phyloP scores from a whole-genome alignment of 2,888 invertebrate genomes.

The Eupeodes luniger region DNA sequence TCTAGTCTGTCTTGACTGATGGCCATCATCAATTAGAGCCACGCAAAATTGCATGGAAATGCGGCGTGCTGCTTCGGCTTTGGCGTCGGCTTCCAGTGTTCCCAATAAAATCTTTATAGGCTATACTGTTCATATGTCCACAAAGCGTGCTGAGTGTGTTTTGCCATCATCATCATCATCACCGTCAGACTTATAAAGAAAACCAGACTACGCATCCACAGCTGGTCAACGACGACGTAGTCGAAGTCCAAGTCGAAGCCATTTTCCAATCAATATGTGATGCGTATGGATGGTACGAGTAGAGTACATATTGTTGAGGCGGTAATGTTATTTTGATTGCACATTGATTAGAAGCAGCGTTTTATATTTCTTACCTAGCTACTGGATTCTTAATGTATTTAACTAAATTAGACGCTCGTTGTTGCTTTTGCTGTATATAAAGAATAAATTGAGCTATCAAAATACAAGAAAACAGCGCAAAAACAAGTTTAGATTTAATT shows the following conservation, averaged over 20 bases:
- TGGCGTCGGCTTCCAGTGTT: constrained; percentile 19
- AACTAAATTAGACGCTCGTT: constrained; percentile 39
- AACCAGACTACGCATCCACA: constrained; percentile 32
- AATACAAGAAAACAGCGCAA: constrained; percentile 13
- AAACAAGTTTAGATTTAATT: constrained; percentile 10
- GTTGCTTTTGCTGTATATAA: constrained; percentile 19
- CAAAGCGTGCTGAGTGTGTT: not conserved
- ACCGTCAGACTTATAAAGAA: not conserved
- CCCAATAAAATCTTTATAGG: constrained; percentile 23
- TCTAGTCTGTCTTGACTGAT: constrained; percentile 16
- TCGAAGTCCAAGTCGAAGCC: too few relatives aligned
- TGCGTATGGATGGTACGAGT: not conserved
- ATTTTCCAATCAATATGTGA: constrained; percentile 28
- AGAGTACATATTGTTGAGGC: not conserved
- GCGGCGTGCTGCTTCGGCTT: not conserved
- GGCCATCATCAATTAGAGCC: constrained; percentile 43
- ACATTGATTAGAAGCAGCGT: constrained; percentile 42
- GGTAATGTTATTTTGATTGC: constrained; percentile 55
- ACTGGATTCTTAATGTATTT: constrained; percentile 48
- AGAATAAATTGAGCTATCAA: constrained; percentile 51
- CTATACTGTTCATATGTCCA: not conserved
- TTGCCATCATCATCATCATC: not conserved
- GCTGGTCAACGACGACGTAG: not conserved
- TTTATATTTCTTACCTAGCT: constrained; percentile 15
- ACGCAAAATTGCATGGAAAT: constrained; percentile 18